Base-by-base conservation (phyloP, 1,140 invertebrate species). In the Drosophila varians region DNA sequence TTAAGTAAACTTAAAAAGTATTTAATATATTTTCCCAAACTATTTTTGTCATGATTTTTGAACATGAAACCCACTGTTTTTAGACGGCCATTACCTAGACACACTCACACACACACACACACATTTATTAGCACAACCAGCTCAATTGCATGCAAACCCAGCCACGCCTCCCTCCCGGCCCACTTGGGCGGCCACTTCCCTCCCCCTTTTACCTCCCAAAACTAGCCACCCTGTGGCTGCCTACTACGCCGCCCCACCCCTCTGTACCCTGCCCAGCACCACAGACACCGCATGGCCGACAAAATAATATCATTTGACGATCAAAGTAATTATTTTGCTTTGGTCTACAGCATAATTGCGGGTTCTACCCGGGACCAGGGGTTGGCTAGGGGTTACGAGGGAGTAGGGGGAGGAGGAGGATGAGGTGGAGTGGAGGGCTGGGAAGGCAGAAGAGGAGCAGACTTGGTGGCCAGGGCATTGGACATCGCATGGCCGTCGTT, bases 241-340 rank as follows among this genome's bases (percentile, higher is more conserved):
- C 38, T 42, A 42, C 38, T 42, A 42, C 51, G 31, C 51, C 48
- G 43, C 49, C 69, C 56, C 68, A 69, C 62, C 47, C 47, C 40
- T 6, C 11, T 31, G n/a, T n/a, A n/a, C n/a, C n/a, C n/a, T n/a
- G n/a, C n/a, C 9, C 38, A 9, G 38, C 52, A 38, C 40, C 54
- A 60, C 69, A 54, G 51, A 64, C 60, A 58, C 49, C 61, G 45
- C 80, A 71, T 76, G 60, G 72, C 62, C 77, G 73, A 74, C 75
- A 84, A 88, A 88, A 88, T 88, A 90, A 90, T 90, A 90, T 90
- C 80, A 90, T 90, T 89, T 90, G 70, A 72, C 87, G 87, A 90
- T 90, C 87, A 83, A 89, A 87, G 86, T 89, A 89, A 90, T 90
- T 90, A 90, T 90, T 89, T 90, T 83, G 80, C 87, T 87, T 87